These are phyloP conservation scores for Polydrusus pterygomalis DNA, from an alignment of 2,888 invertebrate genomes.

Conservation along the genomic window DNA sequence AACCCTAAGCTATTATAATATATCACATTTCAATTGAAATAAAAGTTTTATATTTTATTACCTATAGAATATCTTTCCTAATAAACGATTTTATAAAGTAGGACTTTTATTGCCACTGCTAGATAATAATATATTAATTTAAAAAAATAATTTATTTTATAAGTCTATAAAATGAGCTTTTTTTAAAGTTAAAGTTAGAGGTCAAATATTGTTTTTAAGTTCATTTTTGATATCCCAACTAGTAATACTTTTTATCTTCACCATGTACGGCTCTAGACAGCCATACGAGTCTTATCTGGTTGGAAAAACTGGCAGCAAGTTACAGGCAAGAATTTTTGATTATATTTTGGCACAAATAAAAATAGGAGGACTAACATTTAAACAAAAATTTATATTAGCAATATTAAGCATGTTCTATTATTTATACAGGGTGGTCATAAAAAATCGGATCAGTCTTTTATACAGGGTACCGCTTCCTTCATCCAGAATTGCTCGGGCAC, in stretches of 20 bases:
- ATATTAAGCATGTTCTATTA: too few species aligned
- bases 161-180: too few species aligned
- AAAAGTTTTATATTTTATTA: not conserved
- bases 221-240: not conserved
- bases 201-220: too few species aligned
- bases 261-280: too few species aligned
- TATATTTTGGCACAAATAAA: conserved; percentile 5
- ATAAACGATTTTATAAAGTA: not conserved
- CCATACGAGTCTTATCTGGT: not conserved
- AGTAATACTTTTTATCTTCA: not conserved
- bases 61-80: not conserved
- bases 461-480: too few species aligned
- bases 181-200: too few species aligned
- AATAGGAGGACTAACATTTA: not conserved
- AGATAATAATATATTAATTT: too few species aligned
- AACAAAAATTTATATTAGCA: too few species aligned
- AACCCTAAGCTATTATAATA: conserved; percentile 13
- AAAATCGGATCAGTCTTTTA: too few species aligned
- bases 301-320: conserved; percentile 8
- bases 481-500: too few species aligned
- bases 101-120: not conserved
- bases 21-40: conserved; percentile 20
- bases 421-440: too few species aligned
- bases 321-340: conserved; percentile 8
- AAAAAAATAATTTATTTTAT: too few species aligned